Conservation (phyloP, 2,888 invertebrate species). For the Sicus ferrugineus region DNA sequence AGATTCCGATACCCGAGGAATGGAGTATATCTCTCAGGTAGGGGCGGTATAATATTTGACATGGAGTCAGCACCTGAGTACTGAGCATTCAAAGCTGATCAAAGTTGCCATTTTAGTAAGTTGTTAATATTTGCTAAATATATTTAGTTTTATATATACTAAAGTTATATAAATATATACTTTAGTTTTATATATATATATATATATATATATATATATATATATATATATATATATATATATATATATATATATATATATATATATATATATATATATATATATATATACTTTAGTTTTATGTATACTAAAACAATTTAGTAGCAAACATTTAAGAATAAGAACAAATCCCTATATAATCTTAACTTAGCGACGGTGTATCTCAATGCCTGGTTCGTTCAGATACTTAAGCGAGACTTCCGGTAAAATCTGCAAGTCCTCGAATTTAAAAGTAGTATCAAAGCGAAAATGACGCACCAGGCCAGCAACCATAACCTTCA, state of each 20-base stretch:
- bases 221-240: neutral
- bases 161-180: no score
- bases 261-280: neutral
- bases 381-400: slow-evolving; percentile 37
- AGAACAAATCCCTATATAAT: no score
- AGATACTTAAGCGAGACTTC: slow-evolving; percentile 36
- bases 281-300: neutral
- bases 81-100: no score
- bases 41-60: no score
- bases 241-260: neutral
- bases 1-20: no score
- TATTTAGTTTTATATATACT: no score
- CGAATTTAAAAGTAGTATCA: slow-evolving; percentile 38
- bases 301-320: neutral
- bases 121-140: no score
- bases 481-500: slow-evolving; percentile 40
- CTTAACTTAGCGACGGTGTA: slow-evolving; percentile 36
- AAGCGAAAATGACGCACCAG: slow-evolving; percentile 41
- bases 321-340: neutral
- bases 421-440: slow-evolving; percentile 36
- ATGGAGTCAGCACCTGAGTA: no score
- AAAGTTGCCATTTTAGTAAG: no score
- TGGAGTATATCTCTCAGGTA: no score
- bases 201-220: no score
- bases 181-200: no score